Evolutionary conservation across 2,888 invertebrate genomes (phyloP), one percentile per base, ranked within the genome.

Genomic region (Stenolophus ochropezus): DNA sequence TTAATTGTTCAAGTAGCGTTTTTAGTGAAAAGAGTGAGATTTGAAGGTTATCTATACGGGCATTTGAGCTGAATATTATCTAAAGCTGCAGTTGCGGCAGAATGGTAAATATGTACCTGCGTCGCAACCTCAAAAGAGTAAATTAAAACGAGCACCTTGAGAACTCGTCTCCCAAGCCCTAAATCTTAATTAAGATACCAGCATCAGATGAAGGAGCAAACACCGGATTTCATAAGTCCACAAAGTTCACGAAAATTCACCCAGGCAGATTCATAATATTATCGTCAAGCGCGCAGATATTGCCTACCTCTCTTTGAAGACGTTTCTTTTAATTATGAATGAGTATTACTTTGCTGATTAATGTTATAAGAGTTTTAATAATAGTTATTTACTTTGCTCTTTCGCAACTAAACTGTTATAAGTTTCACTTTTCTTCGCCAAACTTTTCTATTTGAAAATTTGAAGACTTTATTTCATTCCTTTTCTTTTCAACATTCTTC

Each of bases 121-220:
- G 20, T 33, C 6, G 51, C 69, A 71, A 71, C 79, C 79, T 79
- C 79, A 79, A 79, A 79, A 69, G 79, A 79, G 71, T 79, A 71
- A 79, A 79, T 79, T 79, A 71, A 79, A 71, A 79, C 71, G 79
- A 79, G 71, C 71, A 71, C 71, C 79, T 79, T 14, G 69, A 25
- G 33, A 51, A 20, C 69, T 53, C 53, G 71, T 47, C 69, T 21
- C 18, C 21, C 1, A 6, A 18, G 49, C 51, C 71, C 71, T 23
- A 79, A 79, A 79, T 71, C 79, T 71, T 71, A 79, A 79, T 79
- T 71, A 79, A 71, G 79, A 79, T 79, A 77, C 77, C 79, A 71
- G 71, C 79, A 79, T 79, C 51, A 51, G 71, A 69, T 25, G 51
- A 71, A 53, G 69, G 53, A 79, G 79, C 27, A 79, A 79, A 79